phyloP scores from a whole-genome alignment of 2,113 vertebrate genomes.

The Cygnus buccinator region DNA sequence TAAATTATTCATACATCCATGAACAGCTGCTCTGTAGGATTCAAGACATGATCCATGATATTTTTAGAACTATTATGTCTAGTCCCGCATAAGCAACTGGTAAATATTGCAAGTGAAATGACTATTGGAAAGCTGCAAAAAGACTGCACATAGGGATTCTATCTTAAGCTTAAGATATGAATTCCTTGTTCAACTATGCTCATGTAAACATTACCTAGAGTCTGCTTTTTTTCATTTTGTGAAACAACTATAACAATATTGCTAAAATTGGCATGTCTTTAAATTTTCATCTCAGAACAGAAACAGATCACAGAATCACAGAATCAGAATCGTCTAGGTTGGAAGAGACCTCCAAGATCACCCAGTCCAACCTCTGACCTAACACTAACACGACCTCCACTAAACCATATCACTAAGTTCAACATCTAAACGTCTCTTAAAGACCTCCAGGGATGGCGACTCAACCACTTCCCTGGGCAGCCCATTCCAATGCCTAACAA shows the following conservation, averaged over 20 bases:
- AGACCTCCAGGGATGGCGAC: no score
- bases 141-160: neutral
- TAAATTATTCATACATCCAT: conserved; percentile 47
- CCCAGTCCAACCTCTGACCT: no score
- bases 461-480: no score
- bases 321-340: no score
- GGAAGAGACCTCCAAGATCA: no score
- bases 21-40: conserved; percentile 60
- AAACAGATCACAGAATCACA: neutral
- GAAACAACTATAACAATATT: neutral
- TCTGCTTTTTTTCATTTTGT: neutral
- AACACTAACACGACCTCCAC: no score
- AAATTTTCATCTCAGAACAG: neutral
- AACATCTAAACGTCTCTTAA: no score
- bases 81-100: conserved; percentile 5
- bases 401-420: no score
- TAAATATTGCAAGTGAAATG: conserved; percentile 26
- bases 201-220: neutral
- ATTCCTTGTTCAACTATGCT: neutral
- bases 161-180: neutral
- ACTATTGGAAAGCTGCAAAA: neutral
- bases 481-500: no score
- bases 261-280: neutral
- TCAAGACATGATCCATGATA: conserved; percentile 47
- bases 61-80: conserved; percentile 57